Percentiles rank a stretch among this genome's conserved stretches.
Conservation (phyloP, 2,888 invertebrate species). For the Coenonympha arcania region DNA sequence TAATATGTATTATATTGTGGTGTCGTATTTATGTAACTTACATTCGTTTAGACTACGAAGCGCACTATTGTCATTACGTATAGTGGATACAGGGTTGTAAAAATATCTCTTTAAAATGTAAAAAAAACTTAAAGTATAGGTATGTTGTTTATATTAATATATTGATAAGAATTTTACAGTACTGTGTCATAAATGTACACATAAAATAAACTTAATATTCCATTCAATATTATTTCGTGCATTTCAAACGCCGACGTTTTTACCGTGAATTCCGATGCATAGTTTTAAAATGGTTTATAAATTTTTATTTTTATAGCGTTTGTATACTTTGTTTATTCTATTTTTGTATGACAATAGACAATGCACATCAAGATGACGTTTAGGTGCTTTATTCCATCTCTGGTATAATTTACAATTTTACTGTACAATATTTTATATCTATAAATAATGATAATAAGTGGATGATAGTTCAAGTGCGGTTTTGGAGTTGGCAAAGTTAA, state of each 20-base stretch:
- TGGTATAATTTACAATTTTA: slow-evolving; percentile 24
- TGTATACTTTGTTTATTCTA: slow-evolving; percentile 27
- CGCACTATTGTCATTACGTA: slow-evolving; percentile 62
- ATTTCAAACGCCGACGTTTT: slow-evolving; percentile 22
- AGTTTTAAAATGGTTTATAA: slow-evolving; percentile 47
- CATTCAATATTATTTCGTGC: slow-evolving; percentile 40
- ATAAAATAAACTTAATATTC: slow-evolving; percentile 38
- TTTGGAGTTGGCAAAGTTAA: slow-evolving; percentile 23
- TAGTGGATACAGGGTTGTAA: slow-evolving; percentile 75
- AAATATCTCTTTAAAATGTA: slow-evolving; percentile 70
- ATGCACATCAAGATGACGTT: slow-evolving; percentile 23
- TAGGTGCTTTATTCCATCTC: slow-evolving; percentile 26
- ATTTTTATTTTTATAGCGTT: slow-evolving; percentile 46
- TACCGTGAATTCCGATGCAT: slow-evolving; percentile 47
- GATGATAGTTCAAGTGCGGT: slow-evolving; percentile 18
- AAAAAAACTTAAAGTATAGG: slow-evolving; percentile 56
- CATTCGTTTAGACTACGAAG: slow-evolving; percentile 49
- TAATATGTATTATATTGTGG: slow-evolving; percentile 21
- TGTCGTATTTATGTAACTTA: slow-evolving; percentile 31
- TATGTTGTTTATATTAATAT: slow-evolving; percentile 69
- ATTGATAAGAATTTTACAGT: slow-evolving; percentile 62
- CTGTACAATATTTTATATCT: slow-evolving; percentile 20
- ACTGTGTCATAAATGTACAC: slow-evolving; percentile 62
- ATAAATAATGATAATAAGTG: slow-evolving; percentile 15
- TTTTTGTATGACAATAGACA: slow-evolving; percentile 29